Conservation (phyloP, 2,113 vertebrate genomes). For the Hyaena hyaena region DNA sequence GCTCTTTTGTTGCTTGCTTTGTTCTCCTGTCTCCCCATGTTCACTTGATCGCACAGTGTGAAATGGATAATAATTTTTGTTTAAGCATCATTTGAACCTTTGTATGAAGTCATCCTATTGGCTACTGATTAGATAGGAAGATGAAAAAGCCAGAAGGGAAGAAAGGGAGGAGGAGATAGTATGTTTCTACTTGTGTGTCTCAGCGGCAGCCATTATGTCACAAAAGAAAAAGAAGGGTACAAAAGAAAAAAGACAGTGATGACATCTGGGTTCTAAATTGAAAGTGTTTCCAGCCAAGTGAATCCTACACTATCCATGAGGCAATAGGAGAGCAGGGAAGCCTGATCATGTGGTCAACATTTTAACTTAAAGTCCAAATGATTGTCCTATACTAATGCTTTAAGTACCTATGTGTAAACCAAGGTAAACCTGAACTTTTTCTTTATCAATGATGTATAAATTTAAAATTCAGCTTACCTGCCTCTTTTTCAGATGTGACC, state of each 20-base stretch:
- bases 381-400: background rate
- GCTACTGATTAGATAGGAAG: background rate
- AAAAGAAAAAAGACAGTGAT: background rate
- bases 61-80: background rate
- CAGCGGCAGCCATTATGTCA: background rate
- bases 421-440: background rate
- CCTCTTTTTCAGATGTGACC: background rate
- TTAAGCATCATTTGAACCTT: conserved; percentile 37
- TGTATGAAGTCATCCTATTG: background rate
- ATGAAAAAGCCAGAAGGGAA: background rate
- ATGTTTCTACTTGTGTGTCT: background rate
- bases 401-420: background rate
- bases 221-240: background rate
- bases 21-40: background rate
- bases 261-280: background rate
- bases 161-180: accelerated
- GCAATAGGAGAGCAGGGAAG: background rate
- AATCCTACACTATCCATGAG: background rate
- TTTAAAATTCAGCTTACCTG: background rate
- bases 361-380: conserved; percentile 2
- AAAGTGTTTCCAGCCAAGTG: background rate
- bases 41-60: background rate
- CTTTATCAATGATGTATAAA: background rate
- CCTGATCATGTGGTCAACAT: background rate
- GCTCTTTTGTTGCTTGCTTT: background rate